Base-by-base conservation (phyloP, 2,797 vertebrate species). In the Steatocranus sp. region DNA sequence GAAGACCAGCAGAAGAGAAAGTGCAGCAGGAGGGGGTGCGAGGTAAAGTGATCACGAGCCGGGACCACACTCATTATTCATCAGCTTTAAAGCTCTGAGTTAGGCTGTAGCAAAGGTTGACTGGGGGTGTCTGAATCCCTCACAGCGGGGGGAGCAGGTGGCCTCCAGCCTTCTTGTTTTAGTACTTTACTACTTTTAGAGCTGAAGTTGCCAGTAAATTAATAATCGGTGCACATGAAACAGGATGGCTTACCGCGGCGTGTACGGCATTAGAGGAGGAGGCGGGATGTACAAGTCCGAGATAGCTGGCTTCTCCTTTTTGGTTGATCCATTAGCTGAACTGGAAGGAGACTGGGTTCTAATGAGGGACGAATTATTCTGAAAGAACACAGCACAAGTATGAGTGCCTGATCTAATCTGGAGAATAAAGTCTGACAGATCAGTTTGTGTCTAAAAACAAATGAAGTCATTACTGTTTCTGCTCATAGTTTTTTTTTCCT, bases 281-380 rank as follows among this genome's bases (percentile, higher is more conserved):
- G 98, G 98, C 8, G 98, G 98, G 75, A 99, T 98, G 87, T 97
- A 98, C 32, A 99, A 95, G 80, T 99, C 97, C 89, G 97, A 79
- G 94, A 99, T 97, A n/a, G 98, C 97, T 0, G 97, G 96, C 88
- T 99, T 99, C 93, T 98, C 97, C 85, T 97, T 98, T 95, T 97
- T 98, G 94, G 97, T 92, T 1, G 97, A 97, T 58, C 95, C 88
- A 43, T 98, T 97, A 78, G 96, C 95, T 0, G 96, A 96, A 90
- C 96, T 93, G 73, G 96, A 96, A 2, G 97, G 95, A 76, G 97
- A 96, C 95, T 97, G 97, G 27, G 87, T 79, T 75, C 96, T 95
- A 77, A 95, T 94, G 84, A 95, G 80, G 2, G 89, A 95, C 77
- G 96, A 95, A 36, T 95, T 97, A 87, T 97, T 97, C 98, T 99